Evolutionary conservation across 1,140 invertebrate species (phyloP).

Genomic region (Anagrus nilaparvatae): DNA sequence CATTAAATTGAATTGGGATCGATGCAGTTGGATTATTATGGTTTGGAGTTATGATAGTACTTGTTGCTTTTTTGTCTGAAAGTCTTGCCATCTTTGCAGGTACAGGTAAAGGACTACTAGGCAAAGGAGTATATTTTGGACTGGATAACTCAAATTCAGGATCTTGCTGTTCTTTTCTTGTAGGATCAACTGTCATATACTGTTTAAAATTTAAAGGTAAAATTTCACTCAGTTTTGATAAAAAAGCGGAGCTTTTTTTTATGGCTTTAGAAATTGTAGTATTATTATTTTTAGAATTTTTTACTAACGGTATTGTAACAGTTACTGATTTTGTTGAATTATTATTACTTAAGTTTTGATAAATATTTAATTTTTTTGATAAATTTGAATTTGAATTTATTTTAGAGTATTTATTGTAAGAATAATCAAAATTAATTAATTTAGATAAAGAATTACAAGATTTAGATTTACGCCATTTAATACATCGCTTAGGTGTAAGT

Average conservation of each 20-base stretch:
- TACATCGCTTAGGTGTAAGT: constrained; percentile 20
- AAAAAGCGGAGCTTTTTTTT: constrained; percentile 22
- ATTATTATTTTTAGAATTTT: too few relatives aligned
- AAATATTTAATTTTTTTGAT: too few relatives aligned
- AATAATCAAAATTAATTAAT: not conserved
- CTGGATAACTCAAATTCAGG: constrained; percentile 12
- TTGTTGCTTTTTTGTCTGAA: too few relatives aligned
- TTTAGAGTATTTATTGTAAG: not conserved
- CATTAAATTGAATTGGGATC: constrained; percentile 13
- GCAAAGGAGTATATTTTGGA: constrained; percentile 30
- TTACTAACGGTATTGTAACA: too few relatives aligned
- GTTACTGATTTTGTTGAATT: too few relatives aligned
- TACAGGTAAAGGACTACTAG: constrained; percentile 23
- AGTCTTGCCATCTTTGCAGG: constrained; percentile 25
- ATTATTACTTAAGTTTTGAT: too few relatives aligned
- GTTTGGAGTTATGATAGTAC: too few relatives aligned
- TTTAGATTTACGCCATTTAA: constrained; percentile 27
- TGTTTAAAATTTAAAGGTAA: constrained; percentile 26
- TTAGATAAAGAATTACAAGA: constrained; percentile 23
- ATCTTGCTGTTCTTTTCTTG: constrained; percentile 1
- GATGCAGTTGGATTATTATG: too few relatives aligned
- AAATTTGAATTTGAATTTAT: constrained; percentile 7
- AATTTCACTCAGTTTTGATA: constrained; percentile 28
- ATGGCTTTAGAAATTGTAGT: constrained; percentile 13
- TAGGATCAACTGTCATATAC: constrained; percentile 21